Evolutionary conservation across 2,113 vertebrate species (phyloP).

Genomic region (Pterocles burchelli): DNA sequence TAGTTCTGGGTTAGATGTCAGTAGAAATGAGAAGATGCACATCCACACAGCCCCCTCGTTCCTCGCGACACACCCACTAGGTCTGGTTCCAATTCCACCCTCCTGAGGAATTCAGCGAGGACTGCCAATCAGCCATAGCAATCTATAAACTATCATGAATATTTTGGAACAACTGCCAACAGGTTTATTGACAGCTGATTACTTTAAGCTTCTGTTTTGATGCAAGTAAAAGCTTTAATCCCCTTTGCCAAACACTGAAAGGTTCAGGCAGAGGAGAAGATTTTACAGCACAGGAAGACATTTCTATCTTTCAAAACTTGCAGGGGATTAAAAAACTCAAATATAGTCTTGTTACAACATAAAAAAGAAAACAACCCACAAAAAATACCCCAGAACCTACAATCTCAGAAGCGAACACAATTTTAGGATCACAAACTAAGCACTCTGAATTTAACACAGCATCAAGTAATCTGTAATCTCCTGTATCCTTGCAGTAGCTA

Average conservation of each 20-base stretch:
- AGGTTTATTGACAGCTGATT: conserved; percentile 21
- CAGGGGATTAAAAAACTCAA: not conserved
- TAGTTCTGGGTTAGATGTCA: not conserved
- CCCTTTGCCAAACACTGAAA: not conserved
- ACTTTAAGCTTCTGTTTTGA: conserved; percentile 40
- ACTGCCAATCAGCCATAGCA: not conserved
- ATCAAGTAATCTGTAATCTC: not conserved
- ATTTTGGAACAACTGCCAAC: conserved; percentile 10
- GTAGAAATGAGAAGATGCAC: not conserved
- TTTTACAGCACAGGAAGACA: not conserved
- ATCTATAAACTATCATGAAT: not conserved
- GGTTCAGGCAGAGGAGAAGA: not conserved
- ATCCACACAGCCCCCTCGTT: not conserved
- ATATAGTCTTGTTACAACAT: not conserved
- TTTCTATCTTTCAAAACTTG: conserved; percentile 32
- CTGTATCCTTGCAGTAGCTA: not conserved
- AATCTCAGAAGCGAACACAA: not conserved
- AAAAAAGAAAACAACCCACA: not conserved
- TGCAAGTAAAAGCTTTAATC: conserved; percentile 46
- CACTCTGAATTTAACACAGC: not conserved
- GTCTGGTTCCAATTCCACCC: conserved; percentile 22
- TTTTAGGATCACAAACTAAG: not conserved
- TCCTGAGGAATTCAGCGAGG: not conserved
- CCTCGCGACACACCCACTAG: not conserved
- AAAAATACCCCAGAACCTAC: not conserved